Conservation (phyloP, 2,113 vertebrate species). For the Pagrus major region DNA sequence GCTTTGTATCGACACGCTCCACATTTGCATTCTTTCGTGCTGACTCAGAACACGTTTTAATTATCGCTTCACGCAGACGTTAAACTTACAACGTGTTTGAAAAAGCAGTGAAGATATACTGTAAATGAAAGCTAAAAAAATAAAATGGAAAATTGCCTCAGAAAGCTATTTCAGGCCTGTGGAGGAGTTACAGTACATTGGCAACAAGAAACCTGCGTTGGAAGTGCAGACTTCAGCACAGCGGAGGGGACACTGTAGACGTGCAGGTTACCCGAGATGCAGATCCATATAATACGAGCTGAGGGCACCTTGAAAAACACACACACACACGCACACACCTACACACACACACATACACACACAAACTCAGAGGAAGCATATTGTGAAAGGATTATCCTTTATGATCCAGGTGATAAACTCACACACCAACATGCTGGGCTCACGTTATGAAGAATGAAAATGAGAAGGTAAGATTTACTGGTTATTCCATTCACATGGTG, state of each 20-base stretch:
- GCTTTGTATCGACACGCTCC: not conserved
- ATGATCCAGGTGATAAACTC: conserved; percentile 48
- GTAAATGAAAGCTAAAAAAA: not conserved
- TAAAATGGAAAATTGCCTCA: not conserved
- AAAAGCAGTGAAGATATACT: not conserved
- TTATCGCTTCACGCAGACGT: too few species aligned
- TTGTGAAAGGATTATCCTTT: conserved; percentile 56
- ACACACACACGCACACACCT: conserved; percentile 10
- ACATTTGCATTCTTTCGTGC: not conserved
- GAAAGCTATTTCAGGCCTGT: conserved; percentile 23
- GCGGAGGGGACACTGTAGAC: conserved; percentile 35
- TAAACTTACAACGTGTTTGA: not conserved
- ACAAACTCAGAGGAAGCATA: conserved; percentile 11
- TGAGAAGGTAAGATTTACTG: conserved; percentile 38
- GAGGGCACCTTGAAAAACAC: conserved; percentile 74
- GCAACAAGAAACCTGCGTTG: conserved; percentile 57
- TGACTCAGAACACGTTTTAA: too few species aligned
- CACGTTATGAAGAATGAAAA: conserved; percentile 12
- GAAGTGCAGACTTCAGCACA: conserved; percentile 63
- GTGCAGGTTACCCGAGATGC: conserved; percentile 59
- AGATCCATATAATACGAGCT: conserved; percentile 61
- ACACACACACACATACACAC: conserved; percentile 20
- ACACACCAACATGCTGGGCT: not conserved
- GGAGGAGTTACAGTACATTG: conserved; percentile 18
- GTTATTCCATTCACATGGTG: conserved; percentile 18